These are phyloP conservation scores for Platerodrilus igneus DNA, from an alignment of 2,888 invertebrate species.

Conservation along the genomic window DNA sequence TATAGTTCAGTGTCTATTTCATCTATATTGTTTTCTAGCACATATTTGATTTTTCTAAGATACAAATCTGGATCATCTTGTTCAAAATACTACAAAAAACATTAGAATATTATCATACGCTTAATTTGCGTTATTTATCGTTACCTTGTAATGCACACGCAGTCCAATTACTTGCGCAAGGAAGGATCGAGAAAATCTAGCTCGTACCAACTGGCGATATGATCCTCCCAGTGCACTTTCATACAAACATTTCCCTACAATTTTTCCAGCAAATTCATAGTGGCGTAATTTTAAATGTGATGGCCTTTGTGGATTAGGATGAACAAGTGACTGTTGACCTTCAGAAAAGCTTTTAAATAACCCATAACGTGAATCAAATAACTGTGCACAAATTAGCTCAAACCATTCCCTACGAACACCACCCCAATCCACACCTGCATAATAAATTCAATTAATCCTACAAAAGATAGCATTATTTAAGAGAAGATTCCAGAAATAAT, in stretches of 20 bases:
- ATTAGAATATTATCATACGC: slow-evolving; percentile 1
- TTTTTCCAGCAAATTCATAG: slow-evolving; percentile 88
- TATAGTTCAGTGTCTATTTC: slow-evolving; percentile 72
- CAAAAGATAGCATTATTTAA: too few relatives aligned
- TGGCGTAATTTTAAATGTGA: slow-evolving; percentile 77
- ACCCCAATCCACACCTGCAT: slow-evolving; percentile 86
- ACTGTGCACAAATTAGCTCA: slow-evolving; percentile 77
- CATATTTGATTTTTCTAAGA: slow-evolving; percentile 88
- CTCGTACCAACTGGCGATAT: slow-evolving; percentile 85
- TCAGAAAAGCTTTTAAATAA: slow-evolving; percentile 85
- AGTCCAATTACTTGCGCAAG: slow-evolving; percentile 91
- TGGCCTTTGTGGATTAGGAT: slow-evolving; percentile 80
- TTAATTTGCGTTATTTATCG: neutral
- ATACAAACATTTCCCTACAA: slow-evolving; percentile 92
- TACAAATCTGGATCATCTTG: slow-evolving; percentile 94
- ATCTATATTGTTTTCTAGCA: slow-evolving; percentile 86
- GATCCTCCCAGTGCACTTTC: slow-evolving; percentile 88
- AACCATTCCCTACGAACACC: slow-evolving; percentile 93
- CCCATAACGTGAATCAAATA: slow-evolving; percentile 80
- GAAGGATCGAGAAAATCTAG: slow-evolving; percentile 86
- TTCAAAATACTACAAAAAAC: slow-evolving; percentile 76
- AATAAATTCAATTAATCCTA: too few relatives aligned
- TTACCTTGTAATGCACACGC: slow-evolving; percentile 85
- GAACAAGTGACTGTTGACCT: slow-evolving; percentile 80
- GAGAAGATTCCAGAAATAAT: too few relatives aligned